Conservation (phyloP, 30 jellyfish, hydroid and myxozoan species). For the Turritopsis dohrnii region DNA sequence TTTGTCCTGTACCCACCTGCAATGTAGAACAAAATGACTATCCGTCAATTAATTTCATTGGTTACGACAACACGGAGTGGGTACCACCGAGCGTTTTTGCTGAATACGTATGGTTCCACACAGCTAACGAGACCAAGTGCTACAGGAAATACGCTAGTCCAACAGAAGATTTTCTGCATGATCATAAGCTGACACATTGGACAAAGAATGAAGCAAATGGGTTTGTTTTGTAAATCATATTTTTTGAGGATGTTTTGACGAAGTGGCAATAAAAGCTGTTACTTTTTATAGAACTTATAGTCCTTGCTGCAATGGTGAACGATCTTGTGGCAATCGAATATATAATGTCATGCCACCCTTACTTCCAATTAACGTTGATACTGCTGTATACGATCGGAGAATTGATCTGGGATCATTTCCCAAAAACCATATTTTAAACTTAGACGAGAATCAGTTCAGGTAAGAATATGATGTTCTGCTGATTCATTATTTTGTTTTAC, state of each 20-base stretch:
- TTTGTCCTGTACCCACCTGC: neutral
- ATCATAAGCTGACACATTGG: neutral
- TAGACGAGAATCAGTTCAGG: neutral
- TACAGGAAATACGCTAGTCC: neutral
- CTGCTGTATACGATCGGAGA: conserved; percentile 4
- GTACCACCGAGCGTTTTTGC: neutral
- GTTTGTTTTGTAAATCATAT: neutral
- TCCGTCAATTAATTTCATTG: conserved; percentile 17
- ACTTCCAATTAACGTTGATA: neutral
- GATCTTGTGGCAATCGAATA: conserved; percentile 11
- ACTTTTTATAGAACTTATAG: neutral
- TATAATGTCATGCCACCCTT: neutral
- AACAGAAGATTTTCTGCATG: neutral
- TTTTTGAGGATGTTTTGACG: neutral
- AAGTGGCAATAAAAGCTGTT: neutral
- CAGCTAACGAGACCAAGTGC: conserved; percentile 3
- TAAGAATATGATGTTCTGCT: neutral
- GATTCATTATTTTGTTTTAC: no score
- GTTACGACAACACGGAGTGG: conserved; percentile 4
- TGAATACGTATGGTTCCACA: conserved; percentile 1
- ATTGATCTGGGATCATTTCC: neutral
- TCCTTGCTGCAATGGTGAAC: conserved; percentile 15
- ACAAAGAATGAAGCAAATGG: neutral
- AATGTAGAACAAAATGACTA: neutral
- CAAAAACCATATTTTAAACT: neutral